A percentile compares a stretch with the other conserved stretches of the same genome.
These are phyloP conservation scores for Melospiza georgiana DNA, from an alignment of 2,113 vertebrate species.

Conservation along the genomic window DNA sequence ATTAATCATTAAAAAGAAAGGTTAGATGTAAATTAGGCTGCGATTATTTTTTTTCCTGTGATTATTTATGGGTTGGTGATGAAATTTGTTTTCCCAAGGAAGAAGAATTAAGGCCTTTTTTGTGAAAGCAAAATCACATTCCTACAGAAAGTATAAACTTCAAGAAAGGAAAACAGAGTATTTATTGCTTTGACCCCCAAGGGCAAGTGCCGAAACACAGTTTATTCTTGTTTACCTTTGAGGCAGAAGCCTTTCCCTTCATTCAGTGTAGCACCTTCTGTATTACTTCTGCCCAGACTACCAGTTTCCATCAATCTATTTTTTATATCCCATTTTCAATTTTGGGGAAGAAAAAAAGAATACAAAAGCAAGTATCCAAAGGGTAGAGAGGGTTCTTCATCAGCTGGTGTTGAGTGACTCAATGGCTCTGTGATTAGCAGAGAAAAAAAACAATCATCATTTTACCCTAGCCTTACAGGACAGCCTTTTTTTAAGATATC, in stretches of 20 bases:
- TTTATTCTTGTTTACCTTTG: neutral
- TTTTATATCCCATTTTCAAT: neutral
- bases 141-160: slow-evolving; percentile 33
- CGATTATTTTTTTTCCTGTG: slow-evolving; percentile 68
- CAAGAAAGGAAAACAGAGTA: neutral
- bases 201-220: neutral
- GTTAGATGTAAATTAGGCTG: slow-evolving; percentile 77
- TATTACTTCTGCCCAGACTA: neutral
- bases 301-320: neutral
- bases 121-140: slow-evolving; percentile 56
- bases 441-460: neutral
- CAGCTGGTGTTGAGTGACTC: neutral
- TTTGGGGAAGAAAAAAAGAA: neutral
- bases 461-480: neutral
- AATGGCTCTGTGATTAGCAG: neutral
- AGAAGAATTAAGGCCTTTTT: slow-evolving; percentile 39
- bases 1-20: slow-evolving; percentile 83
- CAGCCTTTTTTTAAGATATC: neutral
- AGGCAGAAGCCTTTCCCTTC: neutral
- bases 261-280: neutral
- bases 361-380: neutral
- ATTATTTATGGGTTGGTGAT: slow-evolving; percentile 68
- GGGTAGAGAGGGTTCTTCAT: neutral
- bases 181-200: slow-evolving; percentile 8
- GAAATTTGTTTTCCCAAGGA: slow-evolving; percentile 64